Base-by-base conservation (phyloP, 2,113 vertebrate species). In the Scortum barcoo region DNA sequence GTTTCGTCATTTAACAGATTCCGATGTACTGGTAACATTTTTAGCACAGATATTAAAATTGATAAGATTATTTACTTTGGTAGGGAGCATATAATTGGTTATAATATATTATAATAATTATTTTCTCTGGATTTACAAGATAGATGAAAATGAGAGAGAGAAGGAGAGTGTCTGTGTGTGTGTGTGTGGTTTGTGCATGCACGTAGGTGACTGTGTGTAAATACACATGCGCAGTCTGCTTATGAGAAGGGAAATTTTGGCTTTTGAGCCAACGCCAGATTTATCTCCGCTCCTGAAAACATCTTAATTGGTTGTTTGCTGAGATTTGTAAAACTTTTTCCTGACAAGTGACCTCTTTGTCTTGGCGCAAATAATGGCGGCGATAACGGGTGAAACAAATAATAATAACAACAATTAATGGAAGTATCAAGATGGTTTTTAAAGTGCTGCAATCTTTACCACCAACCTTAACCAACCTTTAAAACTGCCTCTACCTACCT, bases 51-150 rank as follows among this genome's bases (percentile, higher is more conserved):
- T 72, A 83, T 65, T 76, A 60, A 63, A 71, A 80, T 40, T 65
- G 24, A 80, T 61, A 24, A 30, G 67, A 77, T 81, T 66, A 81
- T 88, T 75, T 63, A 57, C 12, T 53, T 70, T 50, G 48, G 36
- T 51, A 46, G 22, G 42, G 14, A 46, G 42, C 26, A 30, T 50
- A 16, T 74, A 42, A 80, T 85, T 76, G 17, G 30, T 74, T 36
- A 36, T 36, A 36, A 36, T 36, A 36, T 36, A 36, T 4, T 36
- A 36, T 36, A 36, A 36, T 36, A 36, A 36, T 36, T 36, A 36
- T 36, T 82, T 75, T 72, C 30, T 68, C 67, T 50, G 22, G 66
- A 71, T 71, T 71, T 48, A 53, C 20, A 53, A 42, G 53, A 60
- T 44, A 28, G 28, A 54, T 72, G 17, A n/a, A 58, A 78, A 77